phyloP scores from a whole-genome alignment of 2,888 invertebrate genomes.

The Parnassius apollo region DNA sequence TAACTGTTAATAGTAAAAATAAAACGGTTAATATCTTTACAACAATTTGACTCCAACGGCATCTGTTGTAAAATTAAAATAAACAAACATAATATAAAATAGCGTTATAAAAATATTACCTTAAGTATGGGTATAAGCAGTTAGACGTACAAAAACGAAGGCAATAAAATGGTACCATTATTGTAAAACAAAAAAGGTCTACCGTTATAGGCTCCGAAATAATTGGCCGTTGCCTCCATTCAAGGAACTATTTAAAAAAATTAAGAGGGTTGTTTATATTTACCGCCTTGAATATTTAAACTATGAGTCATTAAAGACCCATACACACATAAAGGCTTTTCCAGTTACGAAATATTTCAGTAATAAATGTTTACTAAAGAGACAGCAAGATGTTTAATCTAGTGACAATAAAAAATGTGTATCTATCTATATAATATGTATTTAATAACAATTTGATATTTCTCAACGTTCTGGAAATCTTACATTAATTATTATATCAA shows the following conservation, averaged over 20 bases:
- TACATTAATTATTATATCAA: too few species aligned
- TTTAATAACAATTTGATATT: too few species aligned
- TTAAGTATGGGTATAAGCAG: conserved; percentile 1
- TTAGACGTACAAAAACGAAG: conserved; percentile 1
- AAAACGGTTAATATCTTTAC: neutral
- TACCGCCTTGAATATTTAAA: conserved; percentile 22
- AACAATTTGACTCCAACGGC: neutral
- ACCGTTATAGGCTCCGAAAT: conserved; percentile 18
- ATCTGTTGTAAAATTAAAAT: conserved; percentile 11
- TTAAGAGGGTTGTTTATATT: conserved; percentile 13
- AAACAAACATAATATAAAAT: conserved; percentile 1
- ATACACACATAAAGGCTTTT: conserved; percentile 5
- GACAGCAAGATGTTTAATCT: too few species aligned
- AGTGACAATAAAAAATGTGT: too few species aligned
- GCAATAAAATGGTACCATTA: conserved; percentile 20
- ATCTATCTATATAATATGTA: too few species aligned
- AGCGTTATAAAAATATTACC: conserved; percentile 6
- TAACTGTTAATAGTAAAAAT: neutral
- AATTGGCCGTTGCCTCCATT: conserved; percentile 17
- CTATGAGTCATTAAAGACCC: conserved; percentile 21
- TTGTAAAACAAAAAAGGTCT: conserved; percentile 18
- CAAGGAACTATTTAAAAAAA: conserved; percentile 11
- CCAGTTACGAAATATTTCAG: neutral
- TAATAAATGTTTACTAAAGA: too few species aligned
- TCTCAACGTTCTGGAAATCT: too few species aligned